Conservation (phyloP, 2,797 vertebrate genomes). For the Gobio occitaniae region DNA sequence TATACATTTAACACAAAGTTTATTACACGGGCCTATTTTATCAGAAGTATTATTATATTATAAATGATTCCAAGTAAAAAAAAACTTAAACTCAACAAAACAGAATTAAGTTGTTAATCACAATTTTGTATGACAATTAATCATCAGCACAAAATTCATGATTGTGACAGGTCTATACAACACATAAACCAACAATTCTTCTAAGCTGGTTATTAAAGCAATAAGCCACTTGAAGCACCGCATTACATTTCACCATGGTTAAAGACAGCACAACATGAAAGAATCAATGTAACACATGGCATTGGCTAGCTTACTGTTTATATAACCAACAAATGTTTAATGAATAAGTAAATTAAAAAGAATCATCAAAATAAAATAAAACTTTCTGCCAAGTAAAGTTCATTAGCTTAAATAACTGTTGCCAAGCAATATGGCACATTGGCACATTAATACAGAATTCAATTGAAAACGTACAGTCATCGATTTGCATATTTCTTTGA, state of each 20-base stretch:
- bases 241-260: not conserved
- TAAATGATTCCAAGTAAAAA: no score
- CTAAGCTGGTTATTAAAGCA: not conserved
- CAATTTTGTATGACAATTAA: not conserved
- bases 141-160: not conserved
- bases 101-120: not conserved
- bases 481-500: not conserved
- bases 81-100: no score
- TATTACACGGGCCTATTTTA: no score
- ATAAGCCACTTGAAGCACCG: not conserved
- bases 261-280: not conserved
- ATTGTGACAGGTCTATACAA: not conserved
- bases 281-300: not conserved
- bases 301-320: not conserved
- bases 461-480: not conserved
- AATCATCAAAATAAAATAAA: not conserved
- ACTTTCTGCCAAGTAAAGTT: not conserved
- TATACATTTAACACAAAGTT: no score
- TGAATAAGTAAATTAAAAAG: not conserved
- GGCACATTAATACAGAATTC: not conserved
- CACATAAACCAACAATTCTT: not conserved
- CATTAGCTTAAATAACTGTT: not conserved
- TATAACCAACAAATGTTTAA: not conserved
- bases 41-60: no score
- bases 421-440: slow-evolving; percentile 1